phyloP scores from a whole-genome alignment of 2,888 invertebrate species.

The Cenopis cana region DNA sequence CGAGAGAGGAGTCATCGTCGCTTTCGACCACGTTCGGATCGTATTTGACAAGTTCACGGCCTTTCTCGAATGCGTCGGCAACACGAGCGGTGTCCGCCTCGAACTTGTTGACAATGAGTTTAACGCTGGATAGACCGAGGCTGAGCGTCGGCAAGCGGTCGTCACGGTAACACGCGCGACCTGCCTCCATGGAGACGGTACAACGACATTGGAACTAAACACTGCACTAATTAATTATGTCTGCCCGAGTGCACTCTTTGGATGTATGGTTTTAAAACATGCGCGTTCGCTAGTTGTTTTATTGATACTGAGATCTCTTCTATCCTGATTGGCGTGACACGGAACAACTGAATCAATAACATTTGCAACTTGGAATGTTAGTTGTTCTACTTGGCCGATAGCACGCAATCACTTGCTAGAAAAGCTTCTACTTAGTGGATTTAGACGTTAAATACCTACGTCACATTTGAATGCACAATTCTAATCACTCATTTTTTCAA shows the following conservation, averaged over 20 bases:
- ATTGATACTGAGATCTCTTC: slow-evolving; percentile 59
- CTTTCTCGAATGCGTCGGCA: slow-evolving; percentile 54
- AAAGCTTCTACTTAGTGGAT: slow-evolving; percentile 48
- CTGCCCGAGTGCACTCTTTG: slow-evolving; percentile 66
- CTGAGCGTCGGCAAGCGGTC: slow-evolving; percentile 73
- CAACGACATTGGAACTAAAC: slow-evolving; percentile 63
- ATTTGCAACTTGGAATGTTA: slow-evolving; percentile 43
- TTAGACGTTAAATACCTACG: slow-evolving; percentile 19
- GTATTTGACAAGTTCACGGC: slow-evolving; percentile 71
- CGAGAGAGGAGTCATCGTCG: slow-evolving; percentile 75
- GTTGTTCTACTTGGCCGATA: slow-evolving; percentile 35
- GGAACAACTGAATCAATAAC: slow-evolving; percentile 59
- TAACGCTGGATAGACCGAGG: slow-evolving; percentile 78
- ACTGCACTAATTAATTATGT: slow-evolving; percentile 58
- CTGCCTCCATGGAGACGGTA: slow-evolving; percentile 78
- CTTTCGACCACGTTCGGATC: slow-evolving; percentile 65
- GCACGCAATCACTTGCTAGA: slow-evolving; percentile 45
- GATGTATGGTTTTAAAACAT: slow-evolving; percentile 56
- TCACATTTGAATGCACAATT: slow-evolving; percentile 22
- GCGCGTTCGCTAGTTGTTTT: slow-evolving; percentile 60
- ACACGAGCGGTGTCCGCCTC: slow-evolving; percentile 75
- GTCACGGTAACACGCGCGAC: slow-evolving; percentile 78
- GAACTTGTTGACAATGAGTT: slow-evolving; percentile 79
- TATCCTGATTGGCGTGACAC: slow-evolving; percentile 56
- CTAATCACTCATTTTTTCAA: slow-evolving; percentile 6